Base-by-base conservation (phyloP, 2,113 vertebrate species). In the Loxodonta africana region DNA sequence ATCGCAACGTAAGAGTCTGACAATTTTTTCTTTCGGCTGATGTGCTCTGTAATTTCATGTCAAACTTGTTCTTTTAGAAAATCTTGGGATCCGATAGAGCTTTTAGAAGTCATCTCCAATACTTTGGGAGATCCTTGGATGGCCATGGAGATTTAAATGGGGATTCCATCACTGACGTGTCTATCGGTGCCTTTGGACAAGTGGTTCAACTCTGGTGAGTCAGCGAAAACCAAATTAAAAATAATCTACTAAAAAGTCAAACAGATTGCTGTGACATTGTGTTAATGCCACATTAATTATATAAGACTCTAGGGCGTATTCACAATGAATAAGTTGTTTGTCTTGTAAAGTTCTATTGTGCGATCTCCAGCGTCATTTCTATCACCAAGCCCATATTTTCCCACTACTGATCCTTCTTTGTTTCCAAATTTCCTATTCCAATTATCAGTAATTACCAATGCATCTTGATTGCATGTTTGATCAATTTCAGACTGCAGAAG, bases 181-280 rank as follows among this genome's bases (percentile, higher is more conserved):
- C 99, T 28, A 95, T 99, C 33, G 99, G 99, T 73, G 99, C 99
- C 74, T 99, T 99, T 94, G 99, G 99, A 78, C 99, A 99, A 96
- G 99, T 99, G 51, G 97, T 99, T 94, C 99, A 99, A 97, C 99
- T 99, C 81, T 99, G 99, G 99, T 99, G 97, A 99, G 99, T 98
- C 96, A 77, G 41, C 67, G 67, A 96, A 81, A 71, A 21, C 11
- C 76, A 65, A 51, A 51, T 2, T 2, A 26, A 30, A 86, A 48
- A 48, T n/a, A 20, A n/a, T 33, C 12, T 57, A n/a, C 4, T 73
- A 17, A 63, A 21, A 21, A 48, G 23, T 69, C 57, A 62, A 81
- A 9, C n/a, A 57, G 10, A 48, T 41, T 7, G 4, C 74, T 57
- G 2, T 62, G 25, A 51, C 73, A 20, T 28, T 26, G 18, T 26